Percentiles rank a stretch among this genome's conserved stretches.
Evolutionary conservation across 2,113 vertebrate genomes (phyloP).

Genomic region (Lampris incognitus): DNA sequence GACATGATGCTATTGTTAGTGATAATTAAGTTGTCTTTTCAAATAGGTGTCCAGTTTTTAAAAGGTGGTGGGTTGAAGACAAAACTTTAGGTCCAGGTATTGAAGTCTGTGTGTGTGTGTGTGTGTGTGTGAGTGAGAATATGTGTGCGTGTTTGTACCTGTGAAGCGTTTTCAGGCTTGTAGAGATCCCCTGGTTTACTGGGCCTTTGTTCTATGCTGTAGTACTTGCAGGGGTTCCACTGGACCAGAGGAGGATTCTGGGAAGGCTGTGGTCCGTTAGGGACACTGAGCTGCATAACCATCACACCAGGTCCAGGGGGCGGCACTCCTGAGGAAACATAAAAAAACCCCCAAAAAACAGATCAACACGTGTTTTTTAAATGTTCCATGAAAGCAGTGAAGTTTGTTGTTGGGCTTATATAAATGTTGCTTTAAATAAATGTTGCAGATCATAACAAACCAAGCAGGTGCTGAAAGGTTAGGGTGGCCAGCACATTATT

Average conservation of each 20-base stretch:
- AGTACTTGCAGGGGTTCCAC: conserved; percentile 99
- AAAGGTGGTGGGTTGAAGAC: too few species aligned
- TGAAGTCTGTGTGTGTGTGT: neutral
- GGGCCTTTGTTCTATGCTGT: conserved; percentile 93
- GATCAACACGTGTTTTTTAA: too few species aligned
- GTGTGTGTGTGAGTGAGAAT: neutral
- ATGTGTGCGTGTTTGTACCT: conserved; percentile 78
- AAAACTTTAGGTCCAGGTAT: too few species aligned
- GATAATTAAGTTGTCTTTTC: too few species aligned
- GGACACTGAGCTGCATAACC: conserved; percentile 98
- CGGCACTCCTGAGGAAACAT: conserved; percentile 85
- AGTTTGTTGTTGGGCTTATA: too few species aligned
- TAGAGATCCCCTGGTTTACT: conserved; percentile 94
- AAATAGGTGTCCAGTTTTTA: too few species aligned
- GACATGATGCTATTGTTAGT: too few species aligned
- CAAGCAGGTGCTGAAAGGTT: conserved; percentile 21
- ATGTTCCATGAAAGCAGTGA: too few species aligned
- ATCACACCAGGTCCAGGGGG: conserved; percentile 94
- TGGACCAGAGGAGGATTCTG: conserved; percentile 93
- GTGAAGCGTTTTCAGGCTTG: conserved; percentile 87
- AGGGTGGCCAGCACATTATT: neutral
- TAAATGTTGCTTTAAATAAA: too few species aligned
- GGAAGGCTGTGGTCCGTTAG: conserved; percentile 89
- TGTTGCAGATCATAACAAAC: neutral
- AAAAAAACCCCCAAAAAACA: neutral